Conservation (phyloP, 1,140 invertebrate species). For the Antheraea pernyi region DNA sequence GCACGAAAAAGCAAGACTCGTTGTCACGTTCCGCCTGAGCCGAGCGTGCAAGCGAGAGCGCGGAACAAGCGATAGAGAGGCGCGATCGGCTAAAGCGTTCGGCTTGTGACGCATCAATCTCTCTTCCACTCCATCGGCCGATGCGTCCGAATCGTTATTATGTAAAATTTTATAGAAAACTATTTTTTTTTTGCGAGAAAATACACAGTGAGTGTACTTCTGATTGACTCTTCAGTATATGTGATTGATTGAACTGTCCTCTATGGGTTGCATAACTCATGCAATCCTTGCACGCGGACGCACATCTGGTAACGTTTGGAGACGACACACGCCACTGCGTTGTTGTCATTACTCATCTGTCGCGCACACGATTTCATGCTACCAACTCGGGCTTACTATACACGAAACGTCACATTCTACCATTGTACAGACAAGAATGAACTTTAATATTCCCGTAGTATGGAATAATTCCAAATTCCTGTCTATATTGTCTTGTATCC, state of each 20-base stretch:
- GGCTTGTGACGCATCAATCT: no score
- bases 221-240: conserved; percentile 17
- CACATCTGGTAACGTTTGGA: conserved; percentile 67
- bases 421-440: conserved; percentile 34
- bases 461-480: conserved; percentile 33
- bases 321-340: conserved; percentile 62
- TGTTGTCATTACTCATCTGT: conserved; percentile 78
- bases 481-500: neutral
- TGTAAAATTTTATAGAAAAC: no score
- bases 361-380: conserved; percentile 69
- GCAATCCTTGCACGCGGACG: conserved; percentile 56
- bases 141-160: no score
- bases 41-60: no score
- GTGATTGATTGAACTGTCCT: conserved; percentile 34
- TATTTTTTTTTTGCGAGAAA: neutral
- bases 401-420: conserved; percentile 50
- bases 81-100: no score
- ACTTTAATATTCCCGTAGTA: conserved; percentile 45
- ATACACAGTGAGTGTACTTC: neutral
- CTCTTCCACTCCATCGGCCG: no score
- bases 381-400: conserved; percentile 39
- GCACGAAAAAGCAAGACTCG: no score
- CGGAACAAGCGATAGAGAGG: no score
- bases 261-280: conserved; percentile 55
- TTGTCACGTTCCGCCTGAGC: no score